A percentile compares a stretch with the other conserved stretches of the same genome.
These are phyloP conservation scores for Parasteatoda lunata DNA, from an alignment of 2,888 invertebrate species.

Conservation along the genomic window DNA sequence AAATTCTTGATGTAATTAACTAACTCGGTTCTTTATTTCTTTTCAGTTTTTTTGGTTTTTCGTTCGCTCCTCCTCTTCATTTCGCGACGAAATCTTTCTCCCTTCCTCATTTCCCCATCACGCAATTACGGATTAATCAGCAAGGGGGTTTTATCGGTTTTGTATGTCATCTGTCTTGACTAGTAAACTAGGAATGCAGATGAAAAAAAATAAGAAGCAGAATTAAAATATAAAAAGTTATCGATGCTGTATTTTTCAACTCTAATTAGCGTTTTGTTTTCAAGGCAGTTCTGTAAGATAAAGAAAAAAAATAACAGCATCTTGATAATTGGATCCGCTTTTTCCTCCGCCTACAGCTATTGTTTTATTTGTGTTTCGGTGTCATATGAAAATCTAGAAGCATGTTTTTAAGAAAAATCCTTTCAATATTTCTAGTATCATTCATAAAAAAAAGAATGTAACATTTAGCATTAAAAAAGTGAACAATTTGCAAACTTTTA, in stretches of 20 bases:
- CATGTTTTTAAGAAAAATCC: too few species aligned
- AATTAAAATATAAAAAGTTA: not conserved
- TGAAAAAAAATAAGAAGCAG: not conserved
- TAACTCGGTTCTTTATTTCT: constrained; percentile 1
- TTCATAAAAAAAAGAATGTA: too few species aligned
- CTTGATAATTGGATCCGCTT: not conserved
- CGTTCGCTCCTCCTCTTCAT: not conserved
- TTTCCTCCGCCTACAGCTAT: not conserved
- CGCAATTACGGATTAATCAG: constrained; percentile 36
- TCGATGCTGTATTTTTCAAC: not conserved
- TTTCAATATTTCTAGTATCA: too few species aligned
- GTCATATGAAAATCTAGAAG: too few species aligned
- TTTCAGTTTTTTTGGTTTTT: not conserved
- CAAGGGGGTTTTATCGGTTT: constrained; percentile 22
- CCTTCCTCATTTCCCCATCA: not conserved
- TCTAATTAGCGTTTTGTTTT: not conserved
- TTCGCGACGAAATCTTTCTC: not conserved
- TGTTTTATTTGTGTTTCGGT: not conserved
- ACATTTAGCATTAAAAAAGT: too few species aligned
- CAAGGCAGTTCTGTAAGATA: not conserved
- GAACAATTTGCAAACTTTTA: too few species aligned
- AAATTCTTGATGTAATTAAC: constrained; percentile 12
- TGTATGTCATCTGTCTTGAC: not conserved
- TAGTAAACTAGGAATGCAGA: too few species aligned
- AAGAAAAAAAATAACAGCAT: not conserved